A percentile compares a stretch with the other conserved stretches of the same genome.
Evolutionary conservation across 2,113 vertebrate species (phyloP).

Genomic region (Lontra canadensis): DNA sequence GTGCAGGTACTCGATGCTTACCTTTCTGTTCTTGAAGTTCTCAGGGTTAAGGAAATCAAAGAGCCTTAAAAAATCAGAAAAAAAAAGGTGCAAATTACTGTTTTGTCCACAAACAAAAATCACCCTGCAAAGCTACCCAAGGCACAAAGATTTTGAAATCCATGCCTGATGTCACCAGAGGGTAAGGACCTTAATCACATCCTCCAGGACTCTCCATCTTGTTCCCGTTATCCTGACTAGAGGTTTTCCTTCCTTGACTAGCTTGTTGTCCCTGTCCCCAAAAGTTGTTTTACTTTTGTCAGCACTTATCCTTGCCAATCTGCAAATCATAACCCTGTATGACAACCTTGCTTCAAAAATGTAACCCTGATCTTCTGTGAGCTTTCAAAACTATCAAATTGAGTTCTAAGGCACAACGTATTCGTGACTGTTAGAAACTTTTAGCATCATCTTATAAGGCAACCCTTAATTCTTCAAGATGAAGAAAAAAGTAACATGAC

Average conservation of each 20-base stretch:
- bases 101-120: not conserved
- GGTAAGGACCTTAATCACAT: not conserved
- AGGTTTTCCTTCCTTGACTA: not conserved
- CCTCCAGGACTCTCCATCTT: not conserved
- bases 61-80: not conserved
- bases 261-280: too few relatives aligned
- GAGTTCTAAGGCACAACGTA: not conserved
- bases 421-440: not conserved
- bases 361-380: not conserved
- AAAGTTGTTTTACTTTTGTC: not conserved
- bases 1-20: not conserved
- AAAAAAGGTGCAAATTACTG: not conserved
- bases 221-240: not conserved
- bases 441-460: not conserved
- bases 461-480: not conserved
- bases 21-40: not conserved
- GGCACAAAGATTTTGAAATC: not conserved
- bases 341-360: not conserved
- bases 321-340: not conserved
- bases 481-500: not conserved
- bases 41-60: not conserved
- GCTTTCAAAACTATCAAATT: not conserved
- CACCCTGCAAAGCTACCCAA: not conserved
- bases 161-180: not conserved
- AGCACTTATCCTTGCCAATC: not conserved